Conservation (phyloP, 2,797 vertebrate genomes). For the Paguma larvata region DNA sequence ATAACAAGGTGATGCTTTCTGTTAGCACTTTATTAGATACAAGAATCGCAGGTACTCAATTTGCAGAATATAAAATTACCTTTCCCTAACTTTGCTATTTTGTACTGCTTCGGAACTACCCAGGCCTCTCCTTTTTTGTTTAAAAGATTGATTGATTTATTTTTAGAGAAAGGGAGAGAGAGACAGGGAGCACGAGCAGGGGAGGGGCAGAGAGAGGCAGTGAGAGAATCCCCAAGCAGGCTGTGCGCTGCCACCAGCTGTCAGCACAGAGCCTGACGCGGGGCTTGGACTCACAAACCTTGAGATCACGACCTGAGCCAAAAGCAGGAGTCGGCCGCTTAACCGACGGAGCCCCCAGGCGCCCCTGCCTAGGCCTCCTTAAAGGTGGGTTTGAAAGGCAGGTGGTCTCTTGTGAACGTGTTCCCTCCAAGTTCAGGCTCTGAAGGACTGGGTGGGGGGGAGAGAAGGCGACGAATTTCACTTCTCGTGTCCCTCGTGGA, state of each 20-base stretch:
- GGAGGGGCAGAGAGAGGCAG: too few species aligned
- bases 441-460: neutral
- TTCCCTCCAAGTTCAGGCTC: neutral
- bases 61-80: neutral
- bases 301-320: too few species aligned
- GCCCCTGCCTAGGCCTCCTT: fast-evolving
- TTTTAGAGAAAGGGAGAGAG: too few species aligned
- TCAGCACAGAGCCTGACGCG: too few species aligned
- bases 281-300: too few species aligned
- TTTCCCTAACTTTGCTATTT: fast-evolving
- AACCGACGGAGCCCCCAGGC: too few species aligned
- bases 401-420: fast-evolving
- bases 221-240: too few species aligned
- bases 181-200: too few species aligned
- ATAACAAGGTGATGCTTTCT: neutral
- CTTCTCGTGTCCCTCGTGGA: neutral
- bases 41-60: fast-evolving
- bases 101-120: neutral
- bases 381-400: neutral
- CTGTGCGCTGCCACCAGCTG: too few species aligned
- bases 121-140: fast-evolving
- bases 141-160: too few species aligned
- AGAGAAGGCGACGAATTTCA: neutral
- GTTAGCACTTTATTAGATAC: neutral
- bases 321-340: too few species aligned